These are phyloP conservation scores for Ridgeia piscesae DNA, from an alignment of 1,140 invertebrate genomes.

Conservation along the genomic window DNA sequence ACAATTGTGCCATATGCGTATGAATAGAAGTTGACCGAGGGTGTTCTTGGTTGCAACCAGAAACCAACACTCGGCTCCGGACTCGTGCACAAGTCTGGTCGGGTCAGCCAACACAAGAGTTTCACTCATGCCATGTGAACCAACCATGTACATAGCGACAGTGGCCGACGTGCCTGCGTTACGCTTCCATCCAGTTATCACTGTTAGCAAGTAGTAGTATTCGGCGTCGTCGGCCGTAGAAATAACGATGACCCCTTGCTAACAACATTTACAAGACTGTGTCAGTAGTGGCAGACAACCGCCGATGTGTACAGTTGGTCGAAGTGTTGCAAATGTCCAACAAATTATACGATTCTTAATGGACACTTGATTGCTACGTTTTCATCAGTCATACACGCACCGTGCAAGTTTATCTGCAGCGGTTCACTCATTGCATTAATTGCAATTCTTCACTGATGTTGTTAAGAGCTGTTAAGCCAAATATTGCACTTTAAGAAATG, in stretches of 20 bases:
- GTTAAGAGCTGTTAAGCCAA: too few species aligned
- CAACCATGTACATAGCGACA: not conserved
- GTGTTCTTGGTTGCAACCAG: not conserved
- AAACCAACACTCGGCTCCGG: not conserved
- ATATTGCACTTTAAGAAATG: too few species aligned
- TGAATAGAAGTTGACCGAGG: not conserved
- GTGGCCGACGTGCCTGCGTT: not conserved
- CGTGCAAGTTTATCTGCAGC: too few species aligned
- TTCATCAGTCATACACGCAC: too few species aligned
- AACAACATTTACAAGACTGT: not conserved
- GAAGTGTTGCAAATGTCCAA: not conserved
- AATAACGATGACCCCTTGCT: not conserved
- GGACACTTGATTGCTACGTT: too few species aligned
- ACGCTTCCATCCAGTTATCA: not conserved
- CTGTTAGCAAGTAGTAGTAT: not conserved
- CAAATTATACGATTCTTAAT: too few species aligned
- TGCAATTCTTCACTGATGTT: too few species aligned
- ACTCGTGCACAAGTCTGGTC: not conserved
- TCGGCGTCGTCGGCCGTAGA: not conserved
- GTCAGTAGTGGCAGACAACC: not conserved
- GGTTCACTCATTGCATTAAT: too few species aligned
- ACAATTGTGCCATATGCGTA: constrained; percentile 1
- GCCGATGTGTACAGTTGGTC: not conserved
- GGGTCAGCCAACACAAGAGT: not conserved
- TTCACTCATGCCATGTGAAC: not conserved